Evolutionary conservation across 2,113 vertebrate species (phyloP).

Genomic region (Hyaena hyaena): DNA sequence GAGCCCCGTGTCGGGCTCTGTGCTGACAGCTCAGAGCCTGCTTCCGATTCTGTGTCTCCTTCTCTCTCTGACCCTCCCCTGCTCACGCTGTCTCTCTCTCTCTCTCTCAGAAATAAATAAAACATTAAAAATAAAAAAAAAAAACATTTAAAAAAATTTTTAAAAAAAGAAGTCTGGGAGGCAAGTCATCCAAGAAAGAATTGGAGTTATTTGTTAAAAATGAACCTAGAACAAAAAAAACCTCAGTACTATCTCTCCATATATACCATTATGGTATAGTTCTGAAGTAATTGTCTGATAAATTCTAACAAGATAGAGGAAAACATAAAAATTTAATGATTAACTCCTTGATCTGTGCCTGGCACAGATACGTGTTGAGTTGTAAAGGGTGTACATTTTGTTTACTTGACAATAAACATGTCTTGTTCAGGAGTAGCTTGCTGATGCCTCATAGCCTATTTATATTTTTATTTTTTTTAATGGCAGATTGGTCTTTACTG

Average conservation of each 20-base stretch:
- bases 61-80: too few species aligned
- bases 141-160: too few species aligned
- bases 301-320: slow-evolving; percentile 26
- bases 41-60: too few species aligned
- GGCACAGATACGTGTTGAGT: neutral
- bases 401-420: neutral
- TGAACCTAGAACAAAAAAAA: slow-evolving; percentile 17
- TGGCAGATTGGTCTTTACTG: neutral
- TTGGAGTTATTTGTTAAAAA: slow-evolving; percentile 44
- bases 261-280: neutral
- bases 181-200: slow-evolving; percentile 17
- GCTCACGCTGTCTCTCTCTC: too few species aligned
- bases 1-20: too few species aligned
- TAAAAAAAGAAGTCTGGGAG: neutral
- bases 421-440: neutral
- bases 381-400: neutral
- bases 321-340: slow-evolving; percentile 32
- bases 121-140: too few species aligned
- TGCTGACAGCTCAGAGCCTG: too few species aligned
- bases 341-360: neutral
- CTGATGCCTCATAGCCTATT: neutral
- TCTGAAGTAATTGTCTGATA: slow-evolving; percentile 49
- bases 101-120: too few species aligned
- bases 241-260: neutral
- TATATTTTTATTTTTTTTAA: neutral